Evolutionary conservation across 2,888 invertebrate genomes (phyloP).

Genomic region (Athalia cordata): DNA sequence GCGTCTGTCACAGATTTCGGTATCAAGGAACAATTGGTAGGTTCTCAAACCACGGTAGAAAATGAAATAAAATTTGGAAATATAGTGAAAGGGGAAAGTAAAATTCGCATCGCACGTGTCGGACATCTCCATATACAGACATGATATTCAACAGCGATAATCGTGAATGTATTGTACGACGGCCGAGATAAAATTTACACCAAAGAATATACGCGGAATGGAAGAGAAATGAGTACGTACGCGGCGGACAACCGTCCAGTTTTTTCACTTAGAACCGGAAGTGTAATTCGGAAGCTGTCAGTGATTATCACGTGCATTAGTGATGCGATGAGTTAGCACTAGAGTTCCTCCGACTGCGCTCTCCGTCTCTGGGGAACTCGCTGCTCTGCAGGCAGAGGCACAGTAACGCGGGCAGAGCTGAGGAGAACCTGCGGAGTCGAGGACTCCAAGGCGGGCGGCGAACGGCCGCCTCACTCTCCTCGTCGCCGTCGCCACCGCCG

Average conservation of each 20-base stretch:
- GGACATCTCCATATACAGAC: too few species aligned
- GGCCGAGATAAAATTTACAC: not conserved
- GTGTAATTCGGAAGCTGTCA: conserved; percentile 40
- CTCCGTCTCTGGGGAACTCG: conserved; percentile 52
- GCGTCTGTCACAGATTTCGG: too few species aligned
- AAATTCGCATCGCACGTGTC: too few species aligned
- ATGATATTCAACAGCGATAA: too few species aligned
- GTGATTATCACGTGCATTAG: conserved; percentile 43
- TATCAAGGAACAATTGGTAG: too few species aligned
- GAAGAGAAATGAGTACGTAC: not conserved
- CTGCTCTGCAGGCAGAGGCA: conserved; percentile 25
- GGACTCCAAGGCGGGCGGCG: conserved; percentile 45
- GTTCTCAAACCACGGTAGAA: too few species aligned
- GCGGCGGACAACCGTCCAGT: not conserved
- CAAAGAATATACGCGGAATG: not conserved
- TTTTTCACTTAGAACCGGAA: conserved; percentile 23
- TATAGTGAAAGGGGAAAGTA: too few species aligned
- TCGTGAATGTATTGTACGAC: too few species aligned
- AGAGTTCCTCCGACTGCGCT: conserved; percentile 44
- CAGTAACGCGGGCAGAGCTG: conserved; percentile 32
- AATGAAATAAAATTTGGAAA: too few species aligned
- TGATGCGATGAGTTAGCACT: conserved; percentile 32
- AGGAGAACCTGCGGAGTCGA: conserved; percentile 34
- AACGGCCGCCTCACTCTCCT: not conserved
- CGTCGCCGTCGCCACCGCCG: not conserved